A percentile compares a stretch with the other conserved stretches of the same genome.
Conservation (phyloP, 2,113 vertebrate genomes). For the Laterallus jamaicensis region DNA sequence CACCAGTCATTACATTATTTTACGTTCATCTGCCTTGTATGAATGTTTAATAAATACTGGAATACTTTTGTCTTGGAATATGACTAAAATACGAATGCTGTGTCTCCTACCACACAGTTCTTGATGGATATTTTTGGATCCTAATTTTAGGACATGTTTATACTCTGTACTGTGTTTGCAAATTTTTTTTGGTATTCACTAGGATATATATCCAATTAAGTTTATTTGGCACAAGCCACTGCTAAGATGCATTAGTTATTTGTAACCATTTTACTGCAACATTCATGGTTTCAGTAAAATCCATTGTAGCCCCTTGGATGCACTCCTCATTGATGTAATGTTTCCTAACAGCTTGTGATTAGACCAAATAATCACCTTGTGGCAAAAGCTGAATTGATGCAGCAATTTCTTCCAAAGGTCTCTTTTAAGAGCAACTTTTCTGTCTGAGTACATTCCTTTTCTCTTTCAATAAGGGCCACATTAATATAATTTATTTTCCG, state of each 20-base stretch:
- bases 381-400: neutral
- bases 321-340: neutral
- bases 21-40: neutral
- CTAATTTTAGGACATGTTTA: neutral
- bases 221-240: neutral
- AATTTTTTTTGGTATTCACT: neutral
- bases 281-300: neutral
- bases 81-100: neutral
- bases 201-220: neutral
- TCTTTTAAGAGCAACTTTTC: neutral
- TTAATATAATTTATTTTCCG: neutral
- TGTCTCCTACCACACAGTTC: neutral
- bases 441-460: neutral
- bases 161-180: neutral
- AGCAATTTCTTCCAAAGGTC: neutral
- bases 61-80: neutral
- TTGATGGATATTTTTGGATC: neutral
- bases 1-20: neutral
- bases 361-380: neutral
- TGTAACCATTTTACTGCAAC: neutral
- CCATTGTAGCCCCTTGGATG: neutral
- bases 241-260: neutral
- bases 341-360: neutral
- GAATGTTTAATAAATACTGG: neutral
- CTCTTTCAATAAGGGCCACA: neutral